A percentile compares a stretch with the other conserved stretches of the same genome.
phyloP scores from a whole-genome alignment of 2,113 vertebrate genomes.

The Phalacrocorax brasilianus region DNA sequence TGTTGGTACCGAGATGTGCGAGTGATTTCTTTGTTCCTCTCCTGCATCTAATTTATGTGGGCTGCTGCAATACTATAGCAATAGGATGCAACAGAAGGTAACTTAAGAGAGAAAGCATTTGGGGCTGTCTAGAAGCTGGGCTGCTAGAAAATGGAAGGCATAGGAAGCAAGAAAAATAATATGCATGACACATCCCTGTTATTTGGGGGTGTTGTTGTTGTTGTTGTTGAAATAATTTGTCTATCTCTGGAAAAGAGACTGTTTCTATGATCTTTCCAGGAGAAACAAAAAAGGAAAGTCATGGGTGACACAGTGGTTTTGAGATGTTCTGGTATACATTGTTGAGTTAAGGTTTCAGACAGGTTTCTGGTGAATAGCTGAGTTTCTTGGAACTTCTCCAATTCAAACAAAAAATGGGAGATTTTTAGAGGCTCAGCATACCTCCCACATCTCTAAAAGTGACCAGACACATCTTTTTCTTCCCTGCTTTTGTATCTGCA shows the following conservation, averaged over 20 bases:
- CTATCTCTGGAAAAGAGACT: neutral
- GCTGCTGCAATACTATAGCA: neutral
- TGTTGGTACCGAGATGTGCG: neutral
- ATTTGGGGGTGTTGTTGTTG: neutral
- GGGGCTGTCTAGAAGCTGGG: neutral
- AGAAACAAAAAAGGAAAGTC: neutral
- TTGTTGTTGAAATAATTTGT: neutral
- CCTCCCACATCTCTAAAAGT: neutral
- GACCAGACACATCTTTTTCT: neutral
- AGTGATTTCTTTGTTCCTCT: slow-evolving; percentile 22
- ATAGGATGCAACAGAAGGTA: neutral
- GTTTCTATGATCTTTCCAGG: neutral
- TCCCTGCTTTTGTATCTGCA: neutral
- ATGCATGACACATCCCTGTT: neutral
- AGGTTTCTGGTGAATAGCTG: neutral
- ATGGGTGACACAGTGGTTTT: neutral
- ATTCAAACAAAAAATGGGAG: slow-evolving; percentile 4
- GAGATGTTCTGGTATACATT: neutral
- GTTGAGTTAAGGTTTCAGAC: neutral
- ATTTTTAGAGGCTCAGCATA: neutral
- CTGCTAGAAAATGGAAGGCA: neutral
- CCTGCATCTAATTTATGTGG: neutral
- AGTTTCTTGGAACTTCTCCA: slow-evolving; percentile 14
- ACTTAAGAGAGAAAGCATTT: neutral
- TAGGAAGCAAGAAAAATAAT: neutral